Percentiles rank a stretch among this genome's conserved stretches.
Evolutionary conservation across 2,888 invertebrate species (phyloP).

Genomic region (Alloscopus bannaensis): DNA sequence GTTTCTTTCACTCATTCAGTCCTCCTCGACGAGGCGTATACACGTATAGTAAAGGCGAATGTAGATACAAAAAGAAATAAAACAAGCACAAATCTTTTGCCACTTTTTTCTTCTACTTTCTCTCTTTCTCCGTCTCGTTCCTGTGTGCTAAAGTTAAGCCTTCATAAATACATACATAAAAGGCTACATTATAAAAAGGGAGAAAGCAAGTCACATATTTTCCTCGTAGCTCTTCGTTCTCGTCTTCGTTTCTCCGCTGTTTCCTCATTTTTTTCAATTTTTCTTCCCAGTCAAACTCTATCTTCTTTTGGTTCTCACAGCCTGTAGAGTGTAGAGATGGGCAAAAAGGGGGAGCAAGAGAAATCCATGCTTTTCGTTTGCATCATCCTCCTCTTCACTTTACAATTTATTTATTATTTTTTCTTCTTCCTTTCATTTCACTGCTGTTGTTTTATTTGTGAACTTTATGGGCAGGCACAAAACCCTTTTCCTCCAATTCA

Average conservation of each 20-base stretch:
- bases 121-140: too few relatives aligned
- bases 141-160: too few relatives aligned
- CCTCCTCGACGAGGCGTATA: too few relatives aligned
- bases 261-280: conserved; percentile 52
- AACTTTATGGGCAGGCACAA: too few relatives aligned
- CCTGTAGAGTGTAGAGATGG: background rate
- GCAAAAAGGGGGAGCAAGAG: conserved; percentile 7
- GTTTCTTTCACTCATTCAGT: background rate
- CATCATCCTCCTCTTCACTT: conserved; percentile 16
- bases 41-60: too few relatives aligned
- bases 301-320: too few relatives aligned
- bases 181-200: conserved; percentile 25
- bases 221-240: conserved; percentile 7
- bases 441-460: background rate
- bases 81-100: too few relatives aligned
- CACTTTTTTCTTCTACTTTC: background rate
- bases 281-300: conserved; percentile 23
- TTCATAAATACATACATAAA: conserved; percentile 19
- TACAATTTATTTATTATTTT: conserved; percentile 58
- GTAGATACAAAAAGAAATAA: too few relatives aligned
- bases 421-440: conserved; percentile 40
- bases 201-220: conserved; percentile 30
- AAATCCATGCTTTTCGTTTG: conserved; percentile 38
- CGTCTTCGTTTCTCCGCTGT: conserved; percentile 19
- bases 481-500: too few relatives aligned